Percentiles rank a stretch among this genome's conserved stretches.
Conservation (phyloP, 1,140 invertebrate species). For the Trinorchestia longiramus region DNA sequence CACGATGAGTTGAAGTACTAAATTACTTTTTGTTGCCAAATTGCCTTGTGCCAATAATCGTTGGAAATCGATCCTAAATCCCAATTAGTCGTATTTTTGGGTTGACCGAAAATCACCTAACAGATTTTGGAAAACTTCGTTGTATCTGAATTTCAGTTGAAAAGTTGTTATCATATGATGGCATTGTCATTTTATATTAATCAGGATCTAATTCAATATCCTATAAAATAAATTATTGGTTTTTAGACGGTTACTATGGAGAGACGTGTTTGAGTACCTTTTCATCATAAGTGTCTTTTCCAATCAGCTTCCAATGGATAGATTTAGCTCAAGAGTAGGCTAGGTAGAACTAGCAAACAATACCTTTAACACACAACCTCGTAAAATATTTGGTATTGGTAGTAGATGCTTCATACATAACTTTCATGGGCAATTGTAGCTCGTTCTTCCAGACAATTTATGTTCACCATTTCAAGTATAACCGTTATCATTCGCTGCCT, state of each 20-base stretch:
- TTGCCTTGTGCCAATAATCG: not conserved
- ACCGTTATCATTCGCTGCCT: not conserved
- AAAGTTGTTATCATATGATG: not conserved
- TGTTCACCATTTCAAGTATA: not conserved
- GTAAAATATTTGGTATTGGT: not conserved
- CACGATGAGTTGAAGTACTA: not conserved
- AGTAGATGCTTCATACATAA: not conserved
- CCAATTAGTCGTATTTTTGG: not conserved
- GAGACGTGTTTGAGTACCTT: not conserved
- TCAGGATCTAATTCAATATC: not conserved
- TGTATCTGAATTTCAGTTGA: not conserved
- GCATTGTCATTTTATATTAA: not conserved
- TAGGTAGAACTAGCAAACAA: not conserved
- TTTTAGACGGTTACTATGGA: not conserved
- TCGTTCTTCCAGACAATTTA: not conserved
- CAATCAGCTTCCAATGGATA: slow-evolving; percentile 37
- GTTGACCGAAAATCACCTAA: not conserved
- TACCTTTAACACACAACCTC: not conserved
- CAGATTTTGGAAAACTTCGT: not conserved
- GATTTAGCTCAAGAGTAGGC: slow-evolving; percentile 7
- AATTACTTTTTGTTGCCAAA: not conserved
- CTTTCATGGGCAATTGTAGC: not conserved
- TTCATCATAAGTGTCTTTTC: slow-evolving; percentile 34
- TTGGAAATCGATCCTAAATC: not conserved
- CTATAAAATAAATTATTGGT: not conserved